Percentiles rank a stretch among this genome's conserved stretches.
Conservation (phyloP, 2,888 invertebrate species). For the Tolmerus cingulatus region DNA sequence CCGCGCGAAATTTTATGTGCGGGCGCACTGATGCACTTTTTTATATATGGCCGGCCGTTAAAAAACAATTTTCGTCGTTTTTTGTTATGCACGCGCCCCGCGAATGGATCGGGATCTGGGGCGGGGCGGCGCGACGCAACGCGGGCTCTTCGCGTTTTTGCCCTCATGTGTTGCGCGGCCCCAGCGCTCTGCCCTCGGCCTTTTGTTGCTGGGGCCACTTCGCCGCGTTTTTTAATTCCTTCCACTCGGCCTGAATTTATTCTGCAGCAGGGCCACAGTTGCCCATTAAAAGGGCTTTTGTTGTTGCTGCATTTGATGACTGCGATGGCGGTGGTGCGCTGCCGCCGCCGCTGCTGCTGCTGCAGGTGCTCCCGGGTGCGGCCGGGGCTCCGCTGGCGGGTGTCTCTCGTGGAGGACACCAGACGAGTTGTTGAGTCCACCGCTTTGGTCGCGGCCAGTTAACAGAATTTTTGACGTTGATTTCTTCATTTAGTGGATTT, state of each 20-base stretch:
- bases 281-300: slow-evolving; percentile 30
- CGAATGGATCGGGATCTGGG: slow-evolving; percentile 17
- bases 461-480: slow-evolving; percentile 58
- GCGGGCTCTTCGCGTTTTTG: slow-evolving; percentile 9
- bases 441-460: slow-evolving; percentile 49
- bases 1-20: slow-evolving; percentile 33
- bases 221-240: neutral
- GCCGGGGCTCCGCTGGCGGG: neutral
- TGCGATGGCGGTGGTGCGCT: neutral
- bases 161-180: slow-evolving; percentile 1
- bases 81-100: slow-evolving; percentile 35
- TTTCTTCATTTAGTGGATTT: slow-evolving; percentile 54
- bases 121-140: neutral
- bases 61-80: slow-evolving; percentile 43
- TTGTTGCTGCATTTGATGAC: slow-evolving; percentile 25
- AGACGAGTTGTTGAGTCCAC: slow-evolving; percentile 49
- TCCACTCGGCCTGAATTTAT: neutral
- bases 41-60: slow-evolving; percentile 37
- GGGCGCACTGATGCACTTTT: slow-evolving; percentile 38
- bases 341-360: neutral
- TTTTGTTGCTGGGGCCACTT: slow-evolving; percentile 5
- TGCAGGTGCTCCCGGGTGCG: neutral
- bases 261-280: slow-evolving; percentile 35
- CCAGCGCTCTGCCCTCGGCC: neutral
- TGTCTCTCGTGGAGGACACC: neutral